phyloP scores from a whole-genome alignment of 2,113 vertebrate species.

The Puntigrus tetrazona region DNA sequence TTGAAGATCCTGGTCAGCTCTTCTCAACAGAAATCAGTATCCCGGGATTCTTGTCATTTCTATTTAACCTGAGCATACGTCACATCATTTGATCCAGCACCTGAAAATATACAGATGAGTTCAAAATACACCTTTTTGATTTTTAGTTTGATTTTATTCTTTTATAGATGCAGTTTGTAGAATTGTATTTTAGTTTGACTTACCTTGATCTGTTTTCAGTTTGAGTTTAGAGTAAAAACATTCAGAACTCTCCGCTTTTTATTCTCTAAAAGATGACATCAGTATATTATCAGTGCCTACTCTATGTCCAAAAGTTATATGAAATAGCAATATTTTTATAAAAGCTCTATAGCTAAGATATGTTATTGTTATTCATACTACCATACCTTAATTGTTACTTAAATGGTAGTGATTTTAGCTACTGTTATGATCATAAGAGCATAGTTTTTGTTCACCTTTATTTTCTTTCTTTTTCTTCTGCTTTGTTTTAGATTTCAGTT shows the following conservation, averaged over 20 bases:
- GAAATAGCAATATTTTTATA: too few species aligned
- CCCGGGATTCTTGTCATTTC: neutral
- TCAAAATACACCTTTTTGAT: neutral
- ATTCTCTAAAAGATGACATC: neutral
- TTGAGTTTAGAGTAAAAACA: neutral
- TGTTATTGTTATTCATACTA: too few species aligned
- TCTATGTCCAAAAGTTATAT: neutral
- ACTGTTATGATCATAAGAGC: neutral
- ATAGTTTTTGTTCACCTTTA: neutral
- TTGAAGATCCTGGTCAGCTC: too few species aligned
- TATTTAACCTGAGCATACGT: neutral
- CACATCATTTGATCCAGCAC: neutral
- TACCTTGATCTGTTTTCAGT: neutral
- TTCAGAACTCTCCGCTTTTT: neutral
- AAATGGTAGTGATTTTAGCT: too few species aligned
- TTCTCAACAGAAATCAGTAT: neutral
- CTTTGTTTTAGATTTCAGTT: neutral
- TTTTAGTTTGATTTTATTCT: neutral
- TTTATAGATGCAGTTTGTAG: neutral
- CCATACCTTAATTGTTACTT: too few species aligned
- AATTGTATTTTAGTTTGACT: neutral
- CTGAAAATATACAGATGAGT: neutral
- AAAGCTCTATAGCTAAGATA: too few species aligned
- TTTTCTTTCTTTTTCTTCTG: neutral
- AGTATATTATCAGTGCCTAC: neutral